These are phyloP conservation scores for Prosopocoilus inquinatus DNA, from an alignment of 2,888 invertebrate species.

Conservation along the genomic window DNA sequence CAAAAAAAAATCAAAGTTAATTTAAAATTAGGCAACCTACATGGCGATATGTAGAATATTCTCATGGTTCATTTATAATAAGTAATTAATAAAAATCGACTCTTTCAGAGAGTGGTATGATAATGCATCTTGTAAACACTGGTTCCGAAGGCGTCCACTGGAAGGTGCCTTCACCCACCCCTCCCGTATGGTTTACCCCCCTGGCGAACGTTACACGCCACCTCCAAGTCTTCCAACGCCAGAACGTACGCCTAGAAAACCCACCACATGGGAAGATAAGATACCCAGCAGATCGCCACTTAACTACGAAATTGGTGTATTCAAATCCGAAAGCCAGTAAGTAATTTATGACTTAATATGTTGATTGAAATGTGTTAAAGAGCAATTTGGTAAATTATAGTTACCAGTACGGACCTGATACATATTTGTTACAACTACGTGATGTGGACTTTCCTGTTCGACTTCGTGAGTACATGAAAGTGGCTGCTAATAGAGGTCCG, in stretches of 20 bases:
- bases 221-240: conserved; percentile 69
- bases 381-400: conserved; percentile 48
- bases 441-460: conserved; percentile 95
- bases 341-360: conserved; percentile 41
- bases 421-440: conserved; percentile 88
- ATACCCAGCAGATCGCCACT: conserved; percentile 76
- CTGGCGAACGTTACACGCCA: conserved; percentile 78
- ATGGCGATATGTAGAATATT: no score
- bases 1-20: no score
- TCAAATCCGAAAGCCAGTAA: conserved; percentile 85
- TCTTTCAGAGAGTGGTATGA: conserved; percentile 76
- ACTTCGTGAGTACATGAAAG: conserved; percentile 90
- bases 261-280: conserved; percentile 65
- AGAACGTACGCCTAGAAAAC: conserved; percentile 49
- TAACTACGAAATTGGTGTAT: conserved; percentile 78
- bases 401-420: conserved; percentile 96
- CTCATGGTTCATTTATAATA: no score
- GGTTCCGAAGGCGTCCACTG: conserved; percentile 81
- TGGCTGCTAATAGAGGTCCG: conserved; percentile 76
- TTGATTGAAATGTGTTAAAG: conserved; percentile 5
- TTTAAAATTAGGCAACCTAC: no score
- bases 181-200: conserved; percentile 93
- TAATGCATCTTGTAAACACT: conserved; percentile 83
- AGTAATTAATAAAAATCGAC: no score
- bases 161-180: conserved; percentile 86